Evolutionary conservation across 53 echinoderm and acorn worm genomes (phyloP).

Genomic region (Echinometra lucunter): DNA sequence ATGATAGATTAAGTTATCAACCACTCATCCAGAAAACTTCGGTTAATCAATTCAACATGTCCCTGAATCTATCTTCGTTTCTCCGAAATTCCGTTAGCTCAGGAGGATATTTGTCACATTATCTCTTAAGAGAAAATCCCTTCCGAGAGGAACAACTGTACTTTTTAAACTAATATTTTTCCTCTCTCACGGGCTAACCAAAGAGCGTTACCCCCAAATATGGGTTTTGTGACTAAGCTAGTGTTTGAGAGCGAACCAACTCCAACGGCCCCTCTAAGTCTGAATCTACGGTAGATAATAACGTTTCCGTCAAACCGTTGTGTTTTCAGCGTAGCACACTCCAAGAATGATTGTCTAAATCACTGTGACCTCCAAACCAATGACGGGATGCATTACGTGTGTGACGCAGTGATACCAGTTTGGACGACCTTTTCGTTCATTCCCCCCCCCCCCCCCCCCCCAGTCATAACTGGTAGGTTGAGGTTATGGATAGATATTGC

Average conservation of each 20-base stretch:
- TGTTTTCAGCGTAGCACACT: not conserved
- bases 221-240: not conserved
- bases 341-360: not conserved
- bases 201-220: not conserved
- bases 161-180: not conserved
- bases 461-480: not conserved
- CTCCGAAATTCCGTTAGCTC: not conserved
- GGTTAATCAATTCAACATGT: not conserved
- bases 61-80: not conserved
- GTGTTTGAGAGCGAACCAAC: not conserved
- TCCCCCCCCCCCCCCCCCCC: not conserved
- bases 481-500: not conserved
- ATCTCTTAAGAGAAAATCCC: not conserved
- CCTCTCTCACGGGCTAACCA: not conserved
- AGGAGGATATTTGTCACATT: not conserved
- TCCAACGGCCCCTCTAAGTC: not conserved
- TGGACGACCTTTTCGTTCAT: not conserved
- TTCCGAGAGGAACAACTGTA: not conserved
- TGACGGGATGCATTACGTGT: not conserved
- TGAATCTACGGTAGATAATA: slow-evolving; percentile 39
- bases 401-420: not conserved
- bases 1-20: not conserved
- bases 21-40: not conserved
- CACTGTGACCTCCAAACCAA: not conserved
- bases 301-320: not conserved